Conservation (phyloP, 2,113 vertebrate species). For the Dasyurus viverrinus region DNA sequence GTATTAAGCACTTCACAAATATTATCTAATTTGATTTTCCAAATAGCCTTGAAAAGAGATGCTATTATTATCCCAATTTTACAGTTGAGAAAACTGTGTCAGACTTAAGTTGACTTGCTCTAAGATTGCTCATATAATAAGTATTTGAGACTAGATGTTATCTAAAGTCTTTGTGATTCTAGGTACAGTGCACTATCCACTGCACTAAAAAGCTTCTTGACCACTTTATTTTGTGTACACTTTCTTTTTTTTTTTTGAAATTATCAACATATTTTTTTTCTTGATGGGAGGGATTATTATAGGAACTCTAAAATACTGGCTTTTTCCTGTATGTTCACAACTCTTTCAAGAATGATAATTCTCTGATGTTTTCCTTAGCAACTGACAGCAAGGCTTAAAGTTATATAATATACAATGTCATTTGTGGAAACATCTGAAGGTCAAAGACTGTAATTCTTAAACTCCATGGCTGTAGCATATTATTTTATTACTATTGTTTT, state of each 20-base stretch:
- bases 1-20: background rate
- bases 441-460: background rate
- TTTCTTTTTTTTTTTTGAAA: background rate
- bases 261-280: background rate
- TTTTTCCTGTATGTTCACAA: background rate
- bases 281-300: background rate
- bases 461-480: background rate
- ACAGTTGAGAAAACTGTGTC: background rate
- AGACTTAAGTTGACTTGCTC: background rate
- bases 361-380: background rate
- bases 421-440: background rate
- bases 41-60: background rate
- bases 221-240: background rate
- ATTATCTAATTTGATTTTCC: background rate
- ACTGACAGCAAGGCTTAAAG: background rate
- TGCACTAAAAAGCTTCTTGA: background rate
- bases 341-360: background rate
- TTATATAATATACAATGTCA: background rate
- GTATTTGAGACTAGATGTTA: background rate
- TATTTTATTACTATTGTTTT: background rate
- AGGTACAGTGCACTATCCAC: background rate
- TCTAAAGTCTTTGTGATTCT: background rate
- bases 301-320: background rate
- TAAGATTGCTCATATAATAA: background rate
- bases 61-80: background rate